These are phyloP conservation scores for Neuroterus valhalla DNA, from an alignment of 1,140 invertebrate species.

Conservation along the genomic window DNA sequence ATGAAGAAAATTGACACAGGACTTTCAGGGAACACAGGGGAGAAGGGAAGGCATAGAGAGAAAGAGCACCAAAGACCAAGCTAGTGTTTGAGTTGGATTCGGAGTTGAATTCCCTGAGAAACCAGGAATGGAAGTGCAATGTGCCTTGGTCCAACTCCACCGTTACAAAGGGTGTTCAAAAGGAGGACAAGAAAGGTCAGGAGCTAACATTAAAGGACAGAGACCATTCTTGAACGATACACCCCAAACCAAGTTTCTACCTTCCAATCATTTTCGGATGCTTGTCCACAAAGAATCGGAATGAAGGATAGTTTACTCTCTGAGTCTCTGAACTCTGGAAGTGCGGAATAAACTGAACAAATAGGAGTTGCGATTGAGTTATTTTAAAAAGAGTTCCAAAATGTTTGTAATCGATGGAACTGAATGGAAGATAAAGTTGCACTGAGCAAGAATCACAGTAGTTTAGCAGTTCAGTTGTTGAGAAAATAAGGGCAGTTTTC, in stretches of 20 bases:
- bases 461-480: no score
- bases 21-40: background rate
- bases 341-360: background rate
- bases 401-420: no score
- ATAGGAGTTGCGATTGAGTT: no score
- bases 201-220: background rate
- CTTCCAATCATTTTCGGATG: background rate
- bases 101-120: slow-evolving; percentile 15
- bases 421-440: no score
- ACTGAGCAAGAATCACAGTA: no score
- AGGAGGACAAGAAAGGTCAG: slow-evolving; percentile 8
- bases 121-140: background rate
- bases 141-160: slow-evolving; percentile 1
- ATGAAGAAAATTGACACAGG: background rate
- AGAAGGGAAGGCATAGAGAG: background rate
- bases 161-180: slow-evolving; percentile 19
- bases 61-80: slow-evolving; percentile 15
- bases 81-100: slow-evolving; percentile 25
- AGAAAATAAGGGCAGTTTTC: no score
- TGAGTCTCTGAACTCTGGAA: background rate
- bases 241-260: background rate
- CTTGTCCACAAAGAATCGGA: background rate
- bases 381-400: no score
- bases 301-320: background rate
- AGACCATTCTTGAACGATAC: background rate